These are phyloP conservation scores for Eutolmus rufibarbis DNA, from an alignment of 2,888 invertebrate species.

Conservation along the genomic window DNA sequence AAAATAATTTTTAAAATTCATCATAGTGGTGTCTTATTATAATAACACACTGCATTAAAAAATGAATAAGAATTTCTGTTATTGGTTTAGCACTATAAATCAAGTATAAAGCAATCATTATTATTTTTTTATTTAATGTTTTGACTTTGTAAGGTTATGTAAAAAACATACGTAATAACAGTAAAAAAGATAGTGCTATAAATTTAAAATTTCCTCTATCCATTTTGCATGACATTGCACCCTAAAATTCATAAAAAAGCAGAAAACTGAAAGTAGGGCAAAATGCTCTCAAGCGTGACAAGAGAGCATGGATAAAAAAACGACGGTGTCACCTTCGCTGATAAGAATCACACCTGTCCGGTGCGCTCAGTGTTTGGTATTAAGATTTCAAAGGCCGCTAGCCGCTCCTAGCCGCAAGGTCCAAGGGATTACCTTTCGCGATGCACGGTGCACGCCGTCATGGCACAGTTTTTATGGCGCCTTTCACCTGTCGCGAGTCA, in stretches of 20 bases:
- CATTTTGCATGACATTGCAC: neutral
- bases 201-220: neutral
- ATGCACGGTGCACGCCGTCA: neutral
- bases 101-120: too few species aligned
- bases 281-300: neutral
- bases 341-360: slow-evolving; percentile 1
- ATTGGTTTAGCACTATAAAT: too few species aligned
- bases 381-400: neutral
- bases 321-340: neutral
- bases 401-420: neutral
- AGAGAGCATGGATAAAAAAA: neutral
- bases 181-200: too few species aligned
- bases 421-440: neutral
- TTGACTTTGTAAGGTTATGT: too few species aligned
- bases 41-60: too few species aligned
- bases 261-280: neutral
- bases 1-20: too few species aligned
- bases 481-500: neutral
- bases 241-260: neutral
- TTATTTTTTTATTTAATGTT: too few species aligned
- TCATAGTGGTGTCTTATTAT: too few species aligned
- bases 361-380: neutral
- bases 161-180: too few species aligned
- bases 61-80: too few species aligned
- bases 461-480: neutral